Percentiles rank a stretch among this genome's conserved stretches.
These are phyloP conservation scores for Tetramorium bicarinatum DNA, from an alignment of 2,888 invertebrate species.

Conservation along the genomic window DNA sequence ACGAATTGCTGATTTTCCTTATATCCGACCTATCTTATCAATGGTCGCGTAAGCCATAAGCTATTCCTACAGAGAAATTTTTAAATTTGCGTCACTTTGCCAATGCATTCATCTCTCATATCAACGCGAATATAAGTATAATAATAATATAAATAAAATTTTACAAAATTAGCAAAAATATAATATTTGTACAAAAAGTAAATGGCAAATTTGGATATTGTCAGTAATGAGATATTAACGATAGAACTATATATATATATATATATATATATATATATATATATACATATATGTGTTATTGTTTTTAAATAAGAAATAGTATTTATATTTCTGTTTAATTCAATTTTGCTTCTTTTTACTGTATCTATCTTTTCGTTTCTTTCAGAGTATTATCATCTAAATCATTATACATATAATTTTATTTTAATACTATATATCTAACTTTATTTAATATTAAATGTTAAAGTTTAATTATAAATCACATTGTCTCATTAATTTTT, in stretches of 20 bases:
- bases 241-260: background rate
- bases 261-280: no score
- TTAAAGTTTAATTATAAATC: background rate
- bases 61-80: slow-evolving; percentile 50
- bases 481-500: background rate
- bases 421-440: background rate
- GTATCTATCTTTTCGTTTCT: background rate
- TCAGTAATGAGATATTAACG: background rate
- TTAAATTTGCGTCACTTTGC: background rate
- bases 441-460: background rate
- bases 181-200: background rate
- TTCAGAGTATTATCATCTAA: background rate
- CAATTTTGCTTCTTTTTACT: background rate
- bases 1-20: slow-evolving; percentile 58
- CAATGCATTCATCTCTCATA: no score
- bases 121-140: no score
- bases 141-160: background rate
- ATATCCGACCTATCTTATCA: slow-evolving; percentile 35
- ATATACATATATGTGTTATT: background rate
- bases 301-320: background rate
- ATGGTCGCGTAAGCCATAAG: slow-evolving; percentile 64
- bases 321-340: background rate
- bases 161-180: background rate
- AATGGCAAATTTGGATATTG: background rate
- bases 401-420: background rate